Evolutionary conservation across 2,888 invertebrate genomes (phyloP).

Genomic region (Dolichomitus sp.): DNA sequence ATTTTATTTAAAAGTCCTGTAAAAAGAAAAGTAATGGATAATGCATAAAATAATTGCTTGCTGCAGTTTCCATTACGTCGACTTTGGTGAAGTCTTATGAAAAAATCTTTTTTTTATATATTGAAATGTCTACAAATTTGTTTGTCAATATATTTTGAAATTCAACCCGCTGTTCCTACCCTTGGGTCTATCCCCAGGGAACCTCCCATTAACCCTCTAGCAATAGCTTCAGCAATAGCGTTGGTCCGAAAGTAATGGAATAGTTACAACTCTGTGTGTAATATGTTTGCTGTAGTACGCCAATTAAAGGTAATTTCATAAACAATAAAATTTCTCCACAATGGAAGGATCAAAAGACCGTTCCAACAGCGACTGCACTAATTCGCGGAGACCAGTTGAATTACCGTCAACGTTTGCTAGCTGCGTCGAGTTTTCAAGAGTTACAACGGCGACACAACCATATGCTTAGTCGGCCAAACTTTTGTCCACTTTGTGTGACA

Average conservation of each 20-base stretch:
- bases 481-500: conserved; percentile 59
- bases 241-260: neutral
- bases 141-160: too few relatives aligned
- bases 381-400: conserved; percentile 2
- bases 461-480: conserved; percentile 58
- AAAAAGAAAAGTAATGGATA: too few relatives aligned
- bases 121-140: too few relatives aligned
- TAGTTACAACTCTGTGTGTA: neutral
- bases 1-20: too few relatives aligned
- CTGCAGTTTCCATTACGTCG: too few relatives aligned
- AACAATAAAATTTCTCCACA: neutral
- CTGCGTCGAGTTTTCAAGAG: conserved; percentile 3
- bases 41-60: too few relatives aligned
- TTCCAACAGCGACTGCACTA: neutral
- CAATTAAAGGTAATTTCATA: neutral
- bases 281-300: neutral
- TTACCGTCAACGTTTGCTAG: neutral
- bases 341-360: neutral
- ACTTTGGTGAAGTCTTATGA: too few relatives aligned
- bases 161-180: too few relatives aligned
- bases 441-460: conserved; percentile 55
- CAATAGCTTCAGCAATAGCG: too few relatives aligned
- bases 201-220: too few relatives aligned
- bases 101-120: too few relatives aligned
- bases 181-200: too few relatives aligned